phyloP scores from a whole-genome alignment of 2,113 vertebrate genomes.

The Macquaria australasica region DNA sequence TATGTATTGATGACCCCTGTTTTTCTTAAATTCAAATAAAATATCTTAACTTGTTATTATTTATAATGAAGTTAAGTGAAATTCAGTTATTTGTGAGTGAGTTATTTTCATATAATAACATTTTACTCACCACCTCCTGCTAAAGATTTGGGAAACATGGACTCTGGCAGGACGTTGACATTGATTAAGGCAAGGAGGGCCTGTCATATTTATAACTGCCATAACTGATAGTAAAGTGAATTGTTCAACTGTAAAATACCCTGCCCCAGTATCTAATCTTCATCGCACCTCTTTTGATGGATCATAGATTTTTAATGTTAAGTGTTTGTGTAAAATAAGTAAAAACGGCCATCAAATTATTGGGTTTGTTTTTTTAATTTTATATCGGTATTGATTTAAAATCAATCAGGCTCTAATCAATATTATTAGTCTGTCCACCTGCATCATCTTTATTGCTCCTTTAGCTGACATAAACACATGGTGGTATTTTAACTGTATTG shows the following conservation, averaged over 20 bases:
- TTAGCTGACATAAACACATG: conserved; percentile 15
- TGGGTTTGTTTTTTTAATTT: neutral
- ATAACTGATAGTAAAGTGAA: neutral
- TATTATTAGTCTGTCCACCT: conserved; percentile 1
- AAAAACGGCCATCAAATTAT: neutral
- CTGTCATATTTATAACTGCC: neutral
- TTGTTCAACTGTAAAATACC: neutral
- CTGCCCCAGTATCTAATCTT: neutral
- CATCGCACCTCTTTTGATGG: neutral
- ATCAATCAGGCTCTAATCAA: conserved; percentile 15
- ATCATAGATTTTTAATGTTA: neutral
- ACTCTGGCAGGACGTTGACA: neutral
- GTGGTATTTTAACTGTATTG: conserved; percentile 18
- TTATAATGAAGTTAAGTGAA: neutral
- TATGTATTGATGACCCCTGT: neutral
- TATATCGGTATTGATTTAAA: neutral
- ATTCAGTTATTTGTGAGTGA: neutral
- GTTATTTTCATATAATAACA: neutral
- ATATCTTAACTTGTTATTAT: neutral
- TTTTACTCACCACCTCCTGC: neutral
- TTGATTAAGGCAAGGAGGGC: too few relatives aligned
- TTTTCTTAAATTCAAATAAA: neutral
- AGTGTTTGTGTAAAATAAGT: neutral
- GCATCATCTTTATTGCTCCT: neutral
- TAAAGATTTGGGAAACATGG: neutral